Conservation (phyloP, 2,888 invertebrate genomes). For the Hirtodrosophila histrioides region DNA sequence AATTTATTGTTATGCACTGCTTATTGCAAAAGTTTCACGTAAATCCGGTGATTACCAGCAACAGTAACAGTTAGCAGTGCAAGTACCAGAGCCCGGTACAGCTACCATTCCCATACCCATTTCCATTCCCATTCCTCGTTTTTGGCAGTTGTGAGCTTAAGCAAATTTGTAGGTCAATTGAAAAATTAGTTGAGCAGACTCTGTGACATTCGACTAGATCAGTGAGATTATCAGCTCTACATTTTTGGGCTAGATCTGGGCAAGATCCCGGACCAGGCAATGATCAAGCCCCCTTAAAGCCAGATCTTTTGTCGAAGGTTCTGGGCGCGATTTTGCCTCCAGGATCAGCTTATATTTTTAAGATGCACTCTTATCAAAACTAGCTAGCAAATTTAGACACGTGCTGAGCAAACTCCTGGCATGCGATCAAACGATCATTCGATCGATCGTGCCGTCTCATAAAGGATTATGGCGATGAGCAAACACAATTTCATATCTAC, state of each 20-base stretch:
- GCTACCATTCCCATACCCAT: not conserved
- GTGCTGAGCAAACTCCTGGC: constrained; percentile 44
- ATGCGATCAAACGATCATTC: constrained; percentile 36
- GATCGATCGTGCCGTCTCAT: constrained; percentile 45
- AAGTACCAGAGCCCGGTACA: constrained; percentile 5
- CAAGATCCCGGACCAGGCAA: not conserved
- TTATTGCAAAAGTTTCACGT: constrained; percentile 74
- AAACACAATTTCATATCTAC: constrained; percentile 51
- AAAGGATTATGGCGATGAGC: constrained; percentile 58
- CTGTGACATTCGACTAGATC: constrained; percentile 18
- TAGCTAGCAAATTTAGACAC: constrained; percentile 20
- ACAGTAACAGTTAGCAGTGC: constrained; percentile 30
- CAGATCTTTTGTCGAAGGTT: constrained; percentile 27
- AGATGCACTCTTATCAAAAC: no score
- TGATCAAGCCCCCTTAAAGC: constrained; percentile 51
- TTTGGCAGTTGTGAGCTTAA: constrained; percentile 30
- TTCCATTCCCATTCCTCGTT: constrained; percentile 9
- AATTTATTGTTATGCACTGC: constrained; percentile 57
- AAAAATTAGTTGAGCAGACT: constrained; percentile 55
- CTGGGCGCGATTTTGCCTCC: constrained; percentile 41
- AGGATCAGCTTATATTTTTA: constrained; percentile 10
- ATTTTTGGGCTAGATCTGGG: constrained; percentile 6
- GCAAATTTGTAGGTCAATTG: constrained; percentile 77
- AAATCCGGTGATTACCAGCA: constrained; percentile 62
- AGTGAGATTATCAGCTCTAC: constrained; percentile 39